These are phyloP conservation scores for Eutrigla gurnardus DNA, from an alignment of 2,797 vertebrate species.

Conservation along the genomic window DNA sequence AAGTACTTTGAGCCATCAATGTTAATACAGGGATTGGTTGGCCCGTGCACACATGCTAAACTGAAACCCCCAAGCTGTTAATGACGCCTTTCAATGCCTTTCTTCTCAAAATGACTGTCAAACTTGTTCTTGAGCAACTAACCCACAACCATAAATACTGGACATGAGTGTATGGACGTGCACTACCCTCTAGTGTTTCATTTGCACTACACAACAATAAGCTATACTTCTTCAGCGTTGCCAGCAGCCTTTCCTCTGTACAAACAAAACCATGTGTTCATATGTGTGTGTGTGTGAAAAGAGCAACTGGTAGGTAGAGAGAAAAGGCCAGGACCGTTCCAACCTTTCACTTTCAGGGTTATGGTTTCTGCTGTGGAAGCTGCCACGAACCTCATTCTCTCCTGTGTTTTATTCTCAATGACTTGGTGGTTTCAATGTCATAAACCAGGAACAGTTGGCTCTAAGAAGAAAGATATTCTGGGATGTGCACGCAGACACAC, in stretches of 20 bases:
- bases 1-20: not conserved
- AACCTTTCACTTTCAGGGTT: constrained; percentile 1
- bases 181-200: constrained; percentile 51
- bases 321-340: not conserved
- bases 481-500: not conserved
- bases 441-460: not conserved
- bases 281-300: not conserved
- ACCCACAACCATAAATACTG: not conserved
- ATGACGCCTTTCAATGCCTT: not conserved
- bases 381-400: not conserved
- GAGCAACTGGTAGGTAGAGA: not conserved
- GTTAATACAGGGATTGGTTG: not conserved
- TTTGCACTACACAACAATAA: not conserved
- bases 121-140: not conserved
- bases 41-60: not conserved
- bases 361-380: not conserved
- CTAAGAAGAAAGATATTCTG: constrained; percentile 9
- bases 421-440: not conserved
- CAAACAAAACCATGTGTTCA: not conserved
- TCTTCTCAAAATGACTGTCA: not conserved
- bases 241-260: no score
- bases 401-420: not conserved
- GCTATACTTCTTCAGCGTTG: not conserved
- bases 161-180: not conserved
- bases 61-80: constrained; percentile 1